phyloP scores from a whole-genome alignment of 2,888 invertebrate species.

The Linnaemya vulpina region DNA sequence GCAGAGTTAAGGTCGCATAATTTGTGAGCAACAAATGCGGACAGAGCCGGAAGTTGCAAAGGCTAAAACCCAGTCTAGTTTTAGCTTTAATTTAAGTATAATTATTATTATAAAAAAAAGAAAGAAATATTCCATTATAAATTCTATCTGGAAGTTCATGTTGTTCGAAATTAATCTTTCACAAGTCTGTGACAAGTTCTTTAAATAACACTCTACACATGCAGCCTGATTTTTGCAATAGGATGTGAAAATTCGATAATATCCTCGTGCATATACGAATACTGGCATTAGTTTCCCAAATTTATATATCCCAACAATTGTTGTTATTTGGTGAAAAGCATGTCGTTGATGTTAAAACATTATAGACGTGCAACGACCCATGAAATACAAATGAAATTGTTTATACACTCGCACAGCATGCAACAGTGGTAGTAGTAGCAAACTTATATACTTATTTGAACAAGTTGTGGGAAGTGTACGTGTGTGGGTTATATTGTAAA shows the following conservation, averaged over 20 bases:
- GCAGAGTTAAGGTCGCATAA: not conserved
- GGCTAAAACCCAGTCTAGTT: too few species aligned
- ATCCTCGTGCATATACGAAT: slow-evolving; percentile 3
- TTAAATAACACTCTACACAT: too few species aligned
- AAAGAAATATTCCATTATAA: too few species aligned
- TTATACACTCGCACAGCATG: slow-evolving; percentile 30
- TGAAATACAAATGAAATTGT: slow-evolving; percentile 64
- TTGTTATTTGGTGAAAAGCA: slow-evolving; percentile 57
- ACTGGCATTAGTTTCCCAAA: not conserved
- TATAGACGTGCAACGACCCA: slow-evolving; percentile 63
- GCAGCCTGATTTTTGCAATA: too few species aligned
- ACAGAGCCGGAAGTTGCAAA: not conserved
- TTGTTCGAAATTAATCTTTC: too few species aligned
- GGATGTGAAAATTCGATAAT: not conserved
- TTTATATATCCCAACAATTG: slow-evolving; percentile 19
- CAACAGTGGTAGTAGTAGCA: not conserved
- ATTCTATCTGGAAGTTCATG: too few species aligned
- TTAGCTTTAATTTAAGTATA: too few species aligned
- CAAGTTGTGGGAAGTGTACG: slow-evolving; percentile 44
- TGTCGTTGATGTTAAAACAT: slow-evolving; percentile 64
- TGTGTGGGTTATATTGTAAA: slow-evolving; percentile 36
- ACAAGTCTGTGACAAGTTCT: too few species aligned
- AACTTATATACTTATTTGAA: slow-evolving; percentile 2
- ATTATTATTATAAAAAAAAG: too few species aligned
- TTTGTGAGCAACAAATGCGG: not conserved